A percentile compares a stretch with the other conserved stretches of the same genome.
These are phyloP conservation scores for Leptura quadrifasciata DNA, from an alignment of 2,888 invertebrate species.

Conservation along the genomic window DNA sequence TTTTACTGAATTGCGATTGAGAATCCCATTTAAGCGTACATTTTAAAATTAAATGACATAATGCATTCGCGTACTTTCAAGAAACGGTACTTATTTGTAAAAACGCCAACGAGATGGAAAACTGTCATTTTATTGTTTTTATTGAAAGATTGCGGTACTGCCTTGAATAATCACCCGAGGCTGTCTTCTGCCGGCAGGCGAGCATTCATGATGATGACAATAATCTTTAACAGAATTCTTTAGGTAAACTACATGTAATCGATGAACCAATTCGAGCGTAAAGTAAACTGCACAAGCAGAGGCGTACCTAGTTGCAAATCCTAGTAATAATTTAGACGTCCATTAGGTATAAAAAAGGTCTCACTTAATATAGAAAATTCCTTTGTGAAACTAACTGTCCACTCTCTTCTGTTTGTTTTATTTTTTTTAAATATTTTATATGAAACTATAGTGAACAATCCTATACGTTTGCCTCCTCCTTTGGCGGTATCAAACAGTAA, in stretches of 20 bases:
- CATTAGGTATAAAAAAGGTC: not conserved
- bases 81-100: constrained; percentile 23
- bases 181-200: constrained; percentile 17
- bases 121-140: constrained; percentile 24
- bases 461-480: too few relatives aligned
- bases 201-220: constrained; percentile 32
- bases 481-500: too few relatives aligned
- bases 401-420: too few relatives aligned
- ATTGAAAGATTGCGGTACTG: constrained; percentile 22
- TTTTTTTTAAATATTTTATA: too few relatives aligned
- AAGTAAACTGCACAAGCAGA: constrained; percentile 27
- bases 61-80: not conserved
- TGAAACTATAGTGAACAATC: too few relatives aligned
- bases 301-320: constrained; percentile 11
- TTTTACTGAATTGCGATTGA: not conserved
- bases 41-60: constrained; percentile 10
- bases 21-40: not conserved
- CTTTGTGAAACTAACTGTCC: too few relatives aligned
- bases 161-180: constrained; percentile 22
- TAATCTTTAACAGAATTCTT: constrained; percentile 39
- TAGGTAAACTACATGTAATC: constrained; percentile 36
- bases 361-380: too few relatives aligned
- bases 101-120: constrained; percentile 30
- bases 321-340: constrained; percentile 1
- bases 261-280: constrained; percentile 35